Base-by-base conservation (phyloP, 2,888 invertebrate species). In the Macropis europaea region DNA sequence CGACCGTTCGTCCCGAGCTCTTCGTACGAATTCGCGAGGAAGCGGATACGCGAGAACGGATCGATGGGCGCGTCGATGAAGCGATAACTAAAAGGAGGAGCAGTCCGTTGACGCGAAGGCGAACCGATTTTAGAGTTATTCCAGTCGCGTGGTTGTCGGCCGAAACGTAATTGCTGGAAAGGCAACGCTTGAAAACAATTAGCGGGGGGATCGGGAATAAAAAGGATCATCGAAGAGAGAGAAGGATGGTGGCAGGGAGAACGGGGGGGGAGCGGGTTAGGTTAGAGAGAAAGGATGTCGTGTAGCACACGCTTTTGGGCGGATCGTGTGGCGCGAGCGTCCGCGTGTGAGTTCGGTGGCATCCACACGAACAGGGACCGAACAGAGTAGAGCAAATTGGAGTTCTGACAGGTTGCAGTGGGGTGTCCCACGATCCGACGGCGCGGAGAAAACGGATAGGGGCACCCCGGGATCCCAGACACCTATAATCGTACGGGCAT, bases 351-450 rank as follows among this genome's bases (percentile, higher is more conserved):
- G 45, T 47, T 19, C 47, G 43, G 48, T 56, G 71, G 61, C 69
- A 32, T 54, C 22, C 22, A 34, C 43, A 56, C 40, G 19, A 38
- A 42, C 45, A 4, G n/a, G n/a, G 56, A 26, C 50, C 32, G 67
- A 68, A 71, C 73, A 19, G 74, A 77, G 77, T 77, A 70, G 69
- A 75, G 77, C 63, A 78, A 76, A 81, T 80, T 80, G 79, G 81
- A 71, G 78, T 81, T 72, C 70, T 76, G 79, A 80, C 79, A 81
- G 76, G 79, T 81, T 77, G 73, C 79, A 57, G 81, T 70, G 75
- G 77, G 81, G 62, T 79, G 81, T 79, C 81, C 76, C 71, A 59
- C 61, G 54, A 61, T 53, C 64, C 64, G 57, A 63, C 70, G 66
- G 61, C 13, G 78, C 62, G 36, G 74, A 80, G 81, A 57, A 77